These are phyloP conservation scores for Gobiocypris rarus DNA, from an alignment of 2,113 vertebrate genomes.

Conservation along the genomic window DNA sequence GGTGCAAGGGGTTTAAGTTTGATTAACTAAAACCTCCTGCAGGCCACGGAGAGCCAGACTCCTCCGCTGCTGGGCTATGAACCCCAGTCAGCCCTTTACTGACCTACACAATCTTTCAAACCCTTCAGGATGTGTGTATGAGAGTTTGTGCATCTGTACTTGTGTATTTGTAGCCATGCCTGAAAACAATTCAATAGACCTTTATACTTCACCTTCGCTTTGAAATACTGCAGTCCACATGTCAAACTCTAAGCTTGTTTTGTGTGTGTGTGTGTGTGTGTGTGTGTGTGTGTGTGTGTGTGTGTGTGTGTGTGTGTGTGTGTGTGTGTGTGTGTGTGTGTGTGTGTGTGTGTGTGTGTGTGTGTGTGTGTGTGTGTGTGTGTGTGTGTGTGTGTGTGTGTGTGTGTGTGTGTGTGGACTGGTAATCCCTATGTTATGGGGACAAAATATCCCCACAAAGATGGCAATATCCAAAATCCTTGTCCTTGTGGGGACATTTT, in stretches of 20 bases:
- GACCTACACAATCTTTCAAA: constrained; percentile 38
- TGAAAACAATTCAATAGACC: background rate
- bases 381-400: too few relatives aligned
- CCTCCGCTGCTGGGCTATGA: constrained; percentile 31
- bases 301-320: too few relatives aligned
- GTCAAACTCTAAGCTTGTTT: background rate
- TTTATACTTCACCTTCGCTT: background rate
- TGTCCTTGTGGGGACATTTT: too few relatives aligned
- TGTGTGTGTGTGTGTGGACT: too few relatives aligned
- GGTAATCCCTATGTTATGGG: too few relatives aligned
- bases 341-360: too few relatives aligned
- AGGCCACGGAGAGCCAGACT: constrained; percentile 35
- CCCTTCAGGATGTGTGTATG: background rate
- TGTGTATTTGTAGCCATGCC: background rate
- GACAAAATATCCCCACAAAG: too few relatives aligned
- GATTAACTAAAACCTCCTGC: constrained; percentile 65
- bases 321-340: too few relatives aligned
- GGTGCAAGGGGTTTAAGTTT: constrained; percentile 58
- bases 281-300: background rate
- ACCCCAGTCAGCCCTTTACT: constrained; percentile 37
- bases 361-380: too few relatives aligned
- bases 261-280: background rate
- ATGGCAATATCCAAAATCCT: too few relatives aligned
- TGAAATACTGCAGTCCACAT: background rate
- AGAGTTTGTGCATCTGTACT: background rate